These are phyloP conservation scores for Hydrochoerus hydrochaeris DNA, from an alignment of 2,113 vertebrate genomes.

Conservation along the genomic window DNA sequence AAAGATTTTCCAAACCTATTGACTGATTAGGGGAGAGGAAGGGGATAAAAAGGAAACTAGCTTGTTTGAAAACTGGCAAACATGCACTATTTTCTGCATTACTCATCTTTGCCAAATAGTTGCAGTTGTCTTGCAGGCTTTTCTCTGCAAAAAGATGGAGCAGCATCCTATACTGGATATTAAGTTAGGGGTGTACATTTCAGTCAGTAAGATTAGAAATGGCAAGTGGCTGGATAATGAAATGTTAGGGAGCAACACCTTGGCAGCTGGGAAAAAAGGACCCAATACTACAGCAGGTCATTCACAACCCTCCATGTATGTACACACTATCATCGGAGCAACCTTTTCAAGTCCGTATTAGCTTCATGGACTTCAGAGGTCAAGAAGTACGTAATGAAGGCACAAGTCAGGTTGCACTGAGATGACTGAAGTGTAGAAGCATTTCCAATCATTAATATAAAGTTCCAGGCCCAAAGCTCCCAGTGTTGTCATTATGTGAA, in stretches of 20 bases:
- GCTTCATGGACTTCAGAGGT: conserved; percentile 54
- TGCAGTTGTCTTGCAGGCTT: conserved; percentile 49
- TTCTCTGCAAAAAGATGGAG: conserved; percentile 39
- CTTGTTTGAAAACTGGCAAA: conserved; percentile 64
- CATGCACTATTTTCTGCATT: conserved; percentile 63
- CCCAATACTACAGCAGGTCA: not conserved
- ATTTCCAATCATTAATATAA: conserved; percentile 54
- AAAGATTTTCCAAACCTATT: conserved; percentile 44
- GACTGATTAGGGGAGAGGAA: not conserved
- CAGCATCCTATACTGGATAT: not conserved
- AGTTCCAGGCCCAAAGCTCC: conserved; percentile 51
- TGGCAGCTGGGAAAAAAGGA: conserved; percentile 5
- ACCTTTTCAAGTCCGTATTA: conserved; percentile 54
- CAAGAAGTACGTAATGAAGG: conserved; percentile 31
- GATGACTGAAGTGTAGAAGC: conserved; percentile 57
- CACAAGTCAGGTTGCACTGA: conserved; percentile 37
- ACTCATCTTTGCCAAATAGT: conserved; percentile 65
- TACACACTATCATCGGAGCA: not conserved
- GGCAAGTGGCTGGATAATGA: conserved; percentile 40
- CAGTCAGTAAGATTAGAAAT: conserved; percentile 26
- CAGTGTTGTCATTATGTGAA: conserved; percentile 38
- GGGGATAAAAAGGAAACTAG: conserved; percentile 29
- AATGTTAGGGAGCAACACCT: conserved; percentile 51
- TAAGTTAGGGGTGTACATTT: conserved; percentile 16
- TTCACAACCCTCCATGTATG: not conserved